phyloP scores from a whole-genome alignment of 2,797 vertebrate species.

The Gephyroberyx darwinii region DNA sequence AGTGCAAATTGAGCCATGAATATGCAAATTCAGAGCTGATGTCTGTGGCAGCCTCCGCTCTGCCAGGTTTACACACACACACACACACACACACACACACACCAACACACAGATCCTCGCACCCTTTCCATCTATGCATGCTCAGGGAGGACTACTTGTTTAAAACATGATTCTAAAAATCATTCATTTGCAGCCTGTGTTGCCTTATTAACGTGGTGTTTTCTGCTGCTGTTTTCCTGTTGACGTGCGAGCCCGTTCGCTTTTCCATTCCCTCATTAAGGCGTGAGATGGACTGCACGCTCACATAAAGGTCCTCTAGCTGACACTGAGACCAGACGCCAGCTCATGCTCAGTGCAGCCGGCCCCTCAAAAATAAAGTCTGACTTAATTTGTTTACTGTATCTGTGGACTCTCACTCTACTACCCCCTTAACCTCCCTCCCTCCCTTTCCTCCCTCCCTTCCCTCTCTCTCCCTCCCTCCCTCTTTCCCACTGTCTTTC shows the following conservation, averaged over 20 bases:
- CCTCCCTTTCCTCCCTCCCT: constrained; percentile 29
- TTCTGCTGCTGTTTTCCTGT: constrained; percentile 70
- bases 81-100: constrained; percentile 30
- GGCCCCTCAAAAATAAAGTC: constrained; percentile 77
- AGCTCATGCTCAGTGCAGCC: constrained; percentile 72
- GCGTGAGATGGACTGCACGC: constrained; percentile 65
- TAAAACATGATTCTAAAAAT: constrained; percentile 77
- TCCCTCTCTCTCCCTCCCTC: constrained; percentile 30
- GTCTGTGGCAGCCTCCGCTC: constrained; percentile 86
- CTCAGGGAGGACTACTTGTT: constrained; percentile 72
- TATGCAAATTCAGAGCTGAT: constrained; percentile 86
- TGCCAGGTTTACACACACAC: constrained; percentile 81
- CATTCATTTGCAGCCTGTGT: constrained; percentile 73
- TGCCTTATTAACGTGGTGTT: constrained; percentile 76
- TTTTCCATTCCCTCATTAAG: constrained; percentile 79
- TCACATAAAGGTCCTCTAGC: constrained; percentile 72
- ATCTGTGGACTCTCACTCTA: constrained; percentile 69
- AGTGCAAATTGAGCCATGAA: constrained; percentile 89
- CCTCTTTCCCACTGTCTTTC: constrained; percentile 51
- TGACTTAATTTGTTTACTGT: constrained; percentile 83
- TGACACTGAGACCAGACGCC: constrained; percentile 76
- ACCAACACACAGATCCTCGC: constrained; percentile 46
- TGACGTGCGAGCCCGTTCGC: constrained; percentile 55
- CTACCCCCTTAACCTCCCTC: constrained; percentile 52
- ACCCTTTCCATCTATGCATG: constrained; percentile 66